These are phyloP conservation scores for Leucoraja erinaceus DNA, from an alignment of 2,113 vertebrate genomes.

Conservation along the genomic window DNA sequence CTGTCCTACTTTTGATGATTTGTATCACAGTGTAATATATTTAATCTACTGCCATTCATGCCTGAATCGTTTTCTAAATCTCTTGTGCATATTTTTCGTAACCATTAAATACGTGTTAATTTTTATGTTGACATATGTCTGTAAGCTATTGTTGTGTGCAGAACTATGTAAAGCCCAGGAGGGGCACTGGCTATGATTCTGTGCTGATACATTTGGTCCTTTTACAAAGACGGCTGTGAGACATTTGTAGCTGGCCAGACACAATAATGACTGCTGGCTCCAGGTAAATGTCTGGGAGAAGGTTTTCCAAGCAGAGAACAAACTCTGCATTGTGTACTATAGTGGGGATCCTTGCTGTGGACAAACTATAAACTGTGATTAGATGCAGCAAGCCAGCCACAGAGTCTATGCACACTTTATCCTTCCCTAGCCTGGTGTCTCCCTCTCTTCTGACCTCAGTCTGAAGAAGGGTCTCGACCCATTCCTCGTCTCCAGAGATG, in stretches of 20 bases:
- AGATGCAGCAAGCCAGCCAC: neutral
- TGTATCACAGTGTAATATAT: neutral
- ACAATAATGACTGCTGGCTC: conserved; percentile 7
- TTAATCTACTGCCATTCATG: neutral
- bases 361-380: neutral
- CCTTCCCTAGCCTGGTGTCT: neutral
- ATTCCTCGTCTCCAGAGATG: too few species aligned
- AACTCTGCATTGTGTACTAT: neutral
- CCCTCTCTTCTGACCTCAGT: too few species aligned
- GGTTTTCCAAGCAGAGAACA: neutral
- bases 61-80: neutral
- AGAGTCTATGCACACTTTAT: neutral
- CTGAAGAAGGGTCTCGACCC: too few species aligned
- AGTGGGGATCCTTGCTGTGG: neutral
- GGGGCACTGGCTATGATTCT: neutral
- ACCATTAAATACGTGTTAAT: neutral
- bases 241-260: neutral
- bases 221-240: neutral
- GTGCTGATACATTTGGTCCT: neutral
- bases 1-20: neutral
- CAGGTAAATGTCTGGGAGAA: neutral
- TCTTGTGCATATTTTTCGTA: neutral
- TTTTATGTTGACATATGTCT: neutral
- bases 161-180: neutral
- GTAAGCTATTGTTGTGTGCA: neutral